Conservation (phyloP, 2,113 vertebrate genomes). For the Centropus bengalensis region DNA sequence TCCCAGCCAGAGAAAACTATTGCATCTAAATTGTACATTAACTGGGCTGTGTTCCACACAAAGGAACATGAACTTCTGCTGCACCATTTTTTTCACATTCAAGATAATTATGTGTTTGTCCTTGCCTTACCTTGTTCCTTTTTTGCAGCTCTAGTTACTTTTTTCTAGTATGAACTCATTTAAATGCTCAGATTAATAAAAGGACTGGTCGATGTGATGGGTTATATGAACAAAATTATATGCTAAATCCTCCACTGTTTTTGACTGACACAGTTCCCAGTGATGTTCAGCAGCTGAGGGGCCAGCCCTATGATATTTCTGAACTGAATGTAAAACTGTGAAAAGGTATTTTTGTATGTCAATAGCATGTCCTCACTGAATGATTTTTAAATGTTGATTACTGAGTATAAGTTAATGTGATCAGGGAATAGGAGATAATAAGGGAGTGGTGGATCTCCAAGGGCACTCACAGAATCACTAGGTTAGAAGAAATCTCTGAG, state of each 20-base stretch:
- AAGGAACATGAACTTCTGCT: slow-evolving; percentile 49
- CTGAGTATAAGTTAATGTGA: not conserved
- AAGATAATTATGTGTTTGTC: slow-evolving; percentile 71
- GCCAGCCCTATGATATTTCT: not conserved
- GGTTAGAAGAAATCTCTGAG: no score
- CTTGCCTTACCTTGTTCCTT: slow-evolving; percentile 61
- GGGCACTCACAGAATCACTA: not conserved
- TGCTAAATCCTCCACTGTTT: not conserved
- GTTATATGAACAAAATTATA: not conserved
- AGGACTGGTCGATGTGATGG: slow-evolving; percentile 14
- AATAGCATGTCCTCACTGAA: not conserved
- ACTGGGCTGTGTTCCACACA: slow-evolving; percentile 41
- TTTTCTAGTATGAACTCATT: slow-evolving; percentile 23
- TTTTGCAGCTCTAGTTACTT: slow-evolving; percentile 41
- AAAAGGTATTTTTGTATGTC: not conserved
- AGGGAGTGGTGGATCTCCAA: rapidly evolving
- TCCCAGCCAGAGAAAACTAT: slow-evolving; percentile 56
- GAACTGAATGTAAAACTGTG: not conserved
- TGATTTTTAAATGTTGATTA: not conserved
- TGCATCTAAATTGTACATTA: slow-evolving; percentile 73
- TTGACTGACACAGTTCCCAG: not conserved
- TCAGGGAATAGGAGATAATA: not conserved
- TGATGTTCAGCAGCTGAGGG: not conserved
- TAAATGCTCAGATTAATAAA: slow-evolving; percentile 49
- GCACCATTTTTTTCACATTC: slow-evolving; percentile 7